Evolutionary conservation across 2,113 vertebrate species (phyloP), one percentile per base, ranked within the genome.

Genomic region (Isichthys henryi): DNA sequence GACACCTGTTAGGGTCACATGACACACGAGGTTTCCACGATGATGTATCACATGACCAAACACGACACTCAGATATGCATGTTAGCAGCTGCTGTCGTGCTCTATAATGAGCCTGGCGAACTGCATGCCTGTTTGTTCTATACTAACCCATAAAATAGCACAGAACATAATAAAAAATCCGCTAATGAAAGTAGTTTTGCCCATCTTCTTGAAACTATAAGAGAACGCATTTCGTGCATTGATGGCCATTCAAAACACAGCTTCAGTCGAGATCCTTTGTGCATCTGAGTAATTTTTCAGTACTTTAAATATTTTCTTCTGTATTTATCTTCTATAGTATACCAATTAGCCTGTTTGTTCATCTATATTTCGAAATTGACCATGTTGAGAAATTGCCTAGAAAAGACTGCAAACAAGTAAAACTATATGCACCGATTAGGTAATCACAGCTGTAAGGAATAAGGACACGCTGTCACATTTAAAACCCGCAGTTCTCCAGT

Each of bases 1-100:
- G 89, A 90, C 19, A 85, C 89, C 89, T 90, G 89, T 0, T 31
- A 31, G 21, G 27, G 19, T 23, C 85, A 86, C 48, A 15, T 52
- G 49, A 86, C 49, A 17, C 27, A 27, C 84, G 27, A 35, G n/a
- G n/a, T 15, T 70, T 88, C 87, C 39, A 88, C 23, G 62, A 43
- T 8, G 35, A 88, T 70, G 62, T 27, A 70, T 70, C 62, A 31
- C 62, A 13, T 70, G 62, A 70, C 62, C 62, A 21, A 31, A 48
- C 74, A 56, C 13, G 39, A 3, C 86, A 19, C 3, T 52, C 86
- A 77, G n/a, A n/a, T 19, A 85, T 46, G 43, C 46, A 49, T 49
- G 45, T 27, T n/a, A 23, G 23, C 82, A 85, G 82, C 74, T 80
- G 74, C 11, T 2, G 35, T 43, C 35, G 2, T 39, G 43, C 35